Evolutionary conservation across 2,888 invertebrate genomes (phyloP).

Genomic region (Junonia oenone): DNA sequence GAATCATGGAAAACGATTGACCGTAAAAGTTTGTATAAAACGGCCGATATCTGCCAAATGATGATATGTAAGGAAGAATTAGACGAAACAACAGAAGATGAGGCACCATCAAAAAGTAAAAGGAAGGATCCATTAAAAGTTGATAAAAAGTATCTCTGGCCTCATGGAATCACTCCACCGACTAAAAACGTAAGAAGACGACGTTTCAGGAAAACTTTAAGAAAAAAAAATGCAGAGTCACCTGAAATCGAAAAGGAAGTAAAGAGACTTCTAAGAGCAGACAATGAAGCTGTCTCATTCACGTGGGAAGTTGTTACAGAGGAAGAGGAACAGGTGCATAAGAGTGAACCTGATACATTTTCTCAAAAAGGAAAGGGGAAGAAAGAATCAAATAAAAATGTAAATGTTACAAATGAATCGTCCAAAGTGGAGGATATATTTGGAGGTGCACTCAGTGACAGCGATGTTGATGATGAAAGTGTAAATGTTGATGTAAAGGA

Average conservation of each 20-base stretch:
- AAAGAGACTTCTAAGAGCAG: slow-evolving; percentile 92
- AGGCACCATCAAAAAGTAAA: slow-evolving; percentile 87
- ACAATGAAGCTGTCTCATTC: slow-evolving; percentile 94
- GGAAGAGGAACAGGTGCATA: slow-evolving; percentile 80
- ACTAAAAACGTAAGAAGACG: slow-evolving; percentile 96
- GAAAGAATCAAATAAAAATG: slow-evolving; percentile 29
- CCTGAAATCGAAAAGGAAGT: slow-evolving; percentile 99
- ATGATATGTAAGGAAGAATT: slow-evolving; percentile 94
- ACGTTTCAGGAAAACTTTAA: slow-evolving; percentile 95
- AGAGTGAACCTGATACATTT: slow-evolving; percentile 35
- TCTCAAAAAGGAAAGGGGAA: slow-evolving; percentile 61
- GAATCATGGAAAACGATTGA: slow-evolving; percentile 98
- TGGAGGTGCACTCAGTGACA: slow-evolving; percentile 94
- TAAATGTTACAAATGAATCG: slow-evolving; percentile 30
- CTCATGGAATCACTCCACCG: slow-evolving; percentile 97
- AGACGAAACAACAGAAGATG: slow-evolving; percentile 86
- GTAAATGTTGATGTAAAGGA: slow-evolving; percentile 90
- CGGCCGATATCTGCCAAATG: slow-evolving; percentile 96
- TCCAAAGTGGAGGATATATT: slow-evolving; percentile 86
- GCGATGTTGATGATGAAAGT: slow-evolving; percentile 88
- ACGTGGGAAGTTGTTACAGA: slow-evolving; percentile 94
- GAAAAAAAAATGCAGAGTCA: slow-evolving; percentile 97
- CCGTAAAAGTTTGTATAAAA: slow-evolving; percentile 97
- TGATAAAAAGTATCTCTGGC: slow-evolving; percentile 95
- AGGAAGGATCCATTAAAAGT: slow-evolving; percentile 89